Base-by-base conservation (phyloP, 2,113 vertebrate genomes). In the Ciconia boyciana region DNA sequence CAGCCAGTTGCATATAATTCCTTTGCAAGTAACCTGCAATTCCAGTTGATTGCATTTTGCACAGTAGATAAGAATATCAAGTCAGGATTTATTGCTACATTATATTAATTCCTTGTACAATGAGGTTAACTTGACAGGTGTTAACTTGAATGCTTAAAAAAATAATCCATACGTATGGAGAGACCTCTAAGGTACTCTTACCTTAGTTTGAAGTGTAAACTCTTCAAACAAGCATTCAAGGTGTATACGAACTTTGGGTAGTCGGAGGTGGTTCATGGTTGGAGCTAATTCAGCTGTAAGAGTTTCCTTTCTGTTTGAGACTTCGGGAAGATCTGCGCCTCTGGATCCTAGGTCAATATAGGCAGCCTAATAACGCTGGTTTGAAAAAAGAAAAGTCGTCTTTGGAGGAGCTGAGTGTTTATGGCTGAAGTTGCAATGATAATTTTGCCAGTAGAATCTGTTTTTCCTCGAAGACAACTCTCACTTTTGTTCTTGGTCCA, bases 131-230 rank as follows among this genome's bases (percentile, higher is more conserved):
- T 55, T 54, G 46, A 44, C 26, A 54, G 36, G 5, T 79, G 62
- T n/a, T 58, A 39, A 9, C 31, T 83, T 46, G 68, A 94, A 60
- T 64, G 69, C 41, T 52, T 66, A 81, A 39, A 31, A 21, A 7
- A 1, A 26, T 12, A 48, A 11, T 16, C 31, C 2, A 0, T 29
- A 15, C 1, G 0, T 43, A 10, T 39, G n/a, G n/a, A n/a, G n/a
- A n/a, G n/a, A n/a, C n/a, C n/a, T n/a, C n/a, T n/a, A n/a, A n/a
- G n/a, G n/a, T n/a, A n/a, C n/a, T n/a, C n/a, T n/a, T n/a, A n/a
- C n/a, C n/a, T n/a, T n/a, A n/a, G n/a, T n/a, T n/a, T n/a, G n/a
- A n/a, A n/a, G n/a, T n/a, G n/a, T n/a, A n/a, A n/a, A n/a, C n/a
- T 83, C 9, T 43, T 21, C 34, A 17, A 9, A 16, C 11, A 49